Conservation (phyloP, 2,797 vertebrate species). For the Parambassis ranga region DNA sequence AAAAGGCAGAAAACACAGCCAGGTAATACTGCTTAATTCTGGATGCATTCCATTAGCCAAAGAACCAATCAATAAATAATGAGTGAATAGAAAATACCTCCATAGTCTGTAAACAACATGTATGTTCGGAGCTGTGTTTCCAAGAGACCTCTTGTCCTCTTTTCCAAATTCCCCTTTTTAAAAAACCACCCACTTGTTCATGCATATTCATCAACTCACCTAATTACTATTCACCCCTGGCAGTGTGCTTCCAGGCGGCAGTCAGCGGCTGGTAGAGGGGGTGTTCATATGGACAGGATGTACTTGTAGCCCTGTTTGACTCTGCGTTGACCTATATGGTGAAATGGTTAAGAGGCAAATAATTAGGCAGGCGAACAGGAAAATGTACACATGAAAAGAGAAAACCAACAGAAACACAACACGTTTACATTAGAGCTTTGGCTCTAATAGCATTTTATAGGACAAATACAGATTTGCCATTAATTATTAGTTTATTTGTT, state of each 20-base stretch:
- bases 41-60: background rate
- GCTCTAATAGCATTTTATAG: too few relatives aligned
- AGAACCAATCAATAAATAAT: background rate
- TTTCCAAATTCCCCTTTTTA: constrained; percentile 23
- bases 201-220: constrained; percentile 58
- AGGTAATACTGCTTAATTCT: background rate
- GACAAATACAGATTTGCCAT: too few relatives aligned
- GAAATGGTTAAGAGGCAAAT: background rate
- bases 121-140: constrained; percentile 17
- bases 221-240: constrained; percentile 49
- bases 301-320: background rate
- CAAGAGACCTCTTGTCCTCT: constrained; percentile 37
- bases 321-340: background rate
- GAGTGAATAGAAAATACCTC: background rate
- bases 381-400: background rate
- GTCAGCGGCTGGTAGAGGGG: background rate
- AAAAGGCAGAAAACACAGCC: background rate
- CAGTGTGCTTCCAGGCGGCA: constrained; percentile 21
- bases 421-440: too few relatives aligned
- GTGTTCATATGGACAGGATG: background rate
- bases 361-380: background rate
- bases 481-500: too few relatives aligned
- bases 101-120: constrained; percentile 12
- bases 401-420: background rate
- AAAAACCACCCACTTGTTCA: constrained; percentile 56